Conservation (phyloP, 2,888 invertebrate genomes). For the Oxyscelio sp. region DNA sequence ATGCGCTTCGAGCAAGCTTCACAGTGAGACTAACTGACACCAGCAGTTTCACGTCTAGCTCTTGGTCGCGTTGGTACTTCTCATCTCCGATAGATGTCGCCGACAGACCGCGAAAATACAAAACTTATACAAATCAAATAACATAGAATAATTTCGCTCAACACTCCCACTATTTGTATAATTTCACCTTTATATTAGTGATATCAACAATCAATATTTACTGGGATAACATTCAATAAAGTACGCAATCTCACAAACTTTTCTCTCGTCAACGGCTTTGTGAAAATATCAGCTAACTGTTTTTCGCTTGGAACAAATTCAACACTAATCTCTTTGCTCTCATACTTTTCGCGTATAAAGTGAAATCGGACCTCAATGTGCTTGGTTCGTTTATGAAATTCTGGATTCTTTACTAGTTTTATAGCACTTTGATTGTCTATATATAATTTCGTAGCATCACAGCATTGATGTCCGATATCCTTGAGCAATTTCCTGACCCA, state of each 20-base stretch:
- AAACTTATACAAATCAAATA: no score
- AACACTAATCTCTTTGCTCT: constrained; percentile 11
- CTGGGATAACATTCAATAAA: no score
- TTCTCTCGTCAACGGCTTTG: constrained; percentile 19
- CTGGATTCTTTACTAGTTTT: constrained; percentile 30
- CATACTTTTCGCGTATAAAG: constrained; percentile 52
- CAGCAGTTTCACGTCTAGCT: no score
- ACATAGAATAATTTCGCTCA: no score
- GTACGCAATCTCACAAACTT: constrained; percentile 13
- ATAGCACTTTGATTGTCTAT: constrained; percentile 63
- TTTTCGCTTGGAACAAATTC: constrained; percentile 23
- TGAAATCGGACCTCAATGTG: constrained; percentile 51
- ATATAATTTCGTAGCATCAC: constrained; percentile 6
- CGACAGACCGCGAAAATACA: no score
- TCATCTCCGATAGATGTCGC: no score
- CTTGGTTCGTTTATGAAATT: no score
- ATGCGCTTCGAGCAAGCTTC: no score
- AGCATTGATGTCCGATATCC: constrained; percentile 35
- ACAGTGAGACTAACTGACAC: no score
- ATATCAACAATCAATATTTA: no score
- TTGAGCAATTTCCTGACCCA: constrained; percentile 43
- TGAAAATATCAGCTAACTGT: constrained; percentile 35
- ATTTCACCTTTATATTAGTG: no score
- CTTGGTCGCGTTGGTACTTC: no score
- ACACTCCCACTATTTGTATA: constrained; percentile 37